phyloP scores from a whole-genome alignment of 37 sponge, comb jelly and placozoan species.

The Mnemiopsis leidyi region DNA sequence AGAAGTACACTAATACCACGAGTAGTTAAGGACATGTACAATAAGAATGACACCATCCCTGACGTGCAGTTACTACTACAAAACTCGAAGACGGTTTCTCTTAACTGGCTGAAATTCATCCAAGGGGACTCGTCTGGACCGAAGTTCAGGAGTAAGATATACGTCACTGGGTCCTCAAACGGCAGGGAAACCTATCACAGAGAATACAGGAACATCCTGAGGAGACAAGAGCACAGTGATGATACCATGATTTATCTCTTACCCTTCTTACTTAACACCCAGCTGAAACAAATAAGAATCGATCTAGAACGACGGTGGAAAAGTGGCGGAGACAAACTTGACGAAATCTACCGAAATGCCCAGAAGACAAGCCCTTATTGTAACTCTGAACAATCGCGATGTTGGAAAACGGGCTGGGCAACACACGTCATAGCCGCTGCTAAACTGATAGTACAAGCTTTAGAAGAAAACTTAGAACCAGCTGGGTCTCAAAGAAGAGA shows the following conservation, averaged over 20 bases:
- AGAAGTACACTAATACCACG: not conserved
- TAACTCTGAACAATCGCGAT: no score
- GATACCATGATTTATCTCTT: not conserved
- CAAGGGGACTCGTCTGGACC: not conserved
- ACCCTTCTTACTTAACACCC: not conserved
- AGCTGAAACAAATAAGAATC: not conserved
- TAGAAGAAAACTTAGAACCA: not conserved
- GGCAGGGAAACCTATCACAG: not conserved
- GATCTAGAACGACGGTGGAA: not conserved
- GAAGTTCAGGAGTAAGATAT: constrained; percentile 33
- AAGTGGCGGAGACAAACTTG: not conserved
- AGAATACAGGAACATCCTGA: not conserved
- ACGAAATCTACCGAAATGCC: not conserved
- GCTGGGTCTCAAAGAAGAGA: not conserved
- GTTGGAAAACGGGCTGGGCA: not conserved
- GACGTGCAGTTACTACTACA: constrained; percentile 2
- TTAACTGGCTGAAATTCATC: not conserved
- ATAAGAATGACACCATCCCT: not conserved
- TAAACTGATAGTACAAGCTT: not conserved
- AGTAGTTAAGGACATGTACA: not conserved
- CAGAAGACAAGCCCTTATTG: not conserved
- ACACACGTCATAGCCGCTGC: not conserved
- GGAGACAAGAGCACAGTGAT: not conserved
- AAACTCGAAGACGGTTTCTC: not conserved
- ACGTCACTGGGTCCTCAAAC: not conserved